phyloP scores from a whole-genome alignment of 1,140 invertebrate species.

The Drosophila lacteicornis region DNA sequence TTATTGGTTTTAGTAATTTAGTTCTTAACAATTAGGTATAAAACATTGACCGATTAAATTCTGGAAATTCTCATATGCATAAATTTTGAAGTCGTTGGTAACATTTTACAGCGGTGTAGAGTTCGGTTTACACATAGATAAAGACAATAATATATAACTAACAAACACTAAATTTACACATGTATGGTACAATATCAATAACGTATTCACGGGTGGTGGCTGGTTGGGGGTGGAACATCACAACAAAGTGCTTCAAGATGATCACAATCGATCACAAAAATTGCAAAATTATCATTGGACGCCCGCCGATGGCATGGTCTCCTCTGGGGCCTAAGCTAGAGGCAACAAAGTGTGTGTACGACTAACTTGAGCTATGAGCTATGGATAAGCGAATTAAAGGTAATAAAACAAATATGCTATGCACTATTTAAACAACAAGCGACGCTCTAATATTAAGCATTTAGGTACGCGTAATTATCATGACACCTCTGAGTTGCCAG shows the following conservation, averaged over 20 bases:
- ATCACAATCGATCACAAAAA: constrained; percentile 57
- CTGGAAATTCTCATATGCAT: constrained; percentile 33
- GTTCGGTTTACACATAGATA: constrained; percentile 26
- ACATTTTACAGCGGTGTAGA: constrained; percentile 65
- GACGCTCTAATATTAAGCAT: constrained; percentile 31
- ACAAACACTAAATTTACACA: constrained; percentile 18
- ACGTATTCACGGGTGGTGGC: constrained; percentile 20
- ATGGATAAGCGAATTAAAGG: constrained; percentile 29
- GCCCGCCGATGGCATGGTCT: constrained; percentile 60
- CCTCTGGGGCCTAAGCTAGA: constrained; percentile 31
- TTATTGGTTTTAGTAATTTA: constrained; percentile 43
- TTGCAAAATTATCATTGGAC: constrained; percentile 42
- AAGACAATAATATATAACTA: constrained; percentile 23
- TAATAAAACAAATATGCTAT: constrained; percentile 51
- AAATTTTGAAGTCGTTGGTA: constrained; percentile 62
- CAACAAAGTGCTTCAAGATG: constrained; percentile 46
- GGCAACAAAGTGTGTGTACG: constrained; percentile 34
- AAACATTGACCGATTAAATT: constrained; percentile 65
- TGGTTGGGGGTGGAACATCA: constrained; percentile 18
- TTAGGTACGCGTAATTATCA: constrained; percentile 71
- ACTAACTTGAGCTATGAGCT: constrained; percentile 36
- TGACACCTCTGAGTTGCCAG: constrained; percentile 60
- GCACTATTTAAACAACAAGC: constrained; percentile 49
- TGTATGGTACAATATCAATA: constrained; percentile 40
- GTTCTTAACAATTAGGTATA: constrained; percentile 49